Evolutionary conservation across 2,113 vertebrate genomes (phyloP).

Genomic region (Archilochus colubris): DNA sequence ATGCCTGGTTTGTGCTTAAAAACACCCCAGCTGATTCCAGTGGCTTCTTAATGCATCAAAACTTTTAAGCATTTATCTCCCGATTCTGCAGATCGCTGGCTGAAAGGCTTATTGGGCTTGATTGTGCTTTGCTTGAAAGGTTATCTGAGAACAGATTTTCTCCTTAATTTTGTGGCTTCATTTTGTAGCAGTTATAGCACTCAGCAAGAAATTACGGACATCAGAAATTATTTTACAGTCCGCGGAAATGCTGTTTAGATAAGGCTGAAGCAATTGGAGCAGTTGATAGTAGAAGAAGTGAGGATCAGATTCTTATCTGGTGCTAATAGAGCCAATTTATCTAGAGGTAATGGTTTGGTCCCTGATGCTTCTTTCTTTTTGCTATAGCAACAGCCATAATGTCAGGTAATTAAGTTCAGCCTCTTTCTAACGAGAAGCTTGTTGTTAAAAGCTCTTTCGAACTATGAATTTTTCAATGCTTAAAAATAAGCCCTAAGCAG

Average conservation of each 20-base stretch:
- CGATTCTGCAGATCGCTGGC: not conserved
- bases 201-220: not conserved
- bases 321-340: not conserved
- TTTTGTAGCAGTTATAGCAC: not conserved
- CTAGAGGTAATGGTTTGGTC: not conserved
- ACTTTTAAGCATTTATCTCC: not conserved
- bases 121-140: not conserved
- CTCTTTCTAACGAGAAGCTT: not conserved
- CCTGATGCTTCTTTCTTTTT: not conserved
- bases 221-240: not conserved
- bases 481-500: not conserved
- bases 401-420: not conserved
- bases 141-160: not conserved
- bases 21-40: not conserved
- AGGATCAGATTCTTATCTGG: constrained; percentile 1
- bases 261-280: not conserved
- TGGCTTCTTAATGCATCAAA: not conserved
- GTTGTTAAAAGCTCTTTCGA: not conserved
- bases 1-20: not conserved
- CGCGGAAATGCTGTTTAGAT: not conserved
- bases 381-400: constrained; percentile 1
- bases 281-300: not conserved
- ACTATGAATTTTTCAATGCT: not conserved
- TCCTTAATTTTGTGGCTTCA: not conserved
- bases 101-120: not conserved